Evolutionary conservation across 2,888 invertebrate species (phyloP), one percentile per base, ranked within the genome.

Genomic region (Dryobotodes eremita): DNA sequence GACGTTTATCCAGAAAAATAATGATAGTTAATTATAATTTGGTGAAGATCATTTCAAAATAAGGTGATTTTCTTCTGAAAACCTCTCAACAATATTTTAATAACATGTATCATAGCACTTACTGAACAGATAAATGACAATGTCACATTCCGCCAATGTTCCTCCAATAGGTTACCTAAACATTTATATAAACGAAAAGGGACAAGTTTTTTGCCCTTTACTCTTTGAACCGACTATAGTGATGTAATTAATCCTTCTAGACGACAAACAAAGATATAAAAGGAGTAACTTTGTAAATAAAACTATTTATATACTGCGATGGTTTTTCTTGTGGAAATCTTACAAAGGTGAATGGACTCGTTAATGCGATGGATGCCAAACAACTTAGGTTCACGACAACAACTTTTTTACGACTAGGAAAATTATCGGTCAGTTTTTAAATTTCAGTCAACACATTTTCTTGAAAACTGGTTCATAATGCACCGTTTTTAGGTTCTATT

Each of bases 211-310:
- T 68, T 76, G 50, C 8, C 20, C 48, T 36, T 48, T 10, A 48
- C 17, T 23, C 71, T 42, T 66, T 62, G 62, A 71, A 55, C 53
- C 0, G 2, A 48, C 55, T 46, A 36, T 36, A 42, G 26, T 59
- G n/a, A 59, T 70, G 36, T n/a, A n/a, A n/a, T n/a, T 61, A 71
- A 76, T 62, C 15, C 17, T 42, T 80, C 0, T 36, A n/a, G 0
- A 50, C 15, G 17, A 42, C 62, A 64, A 75, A 77, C 71, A 82
- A 69, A 71, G 23, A 55, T 31, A n/a, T 36, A 42, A 23, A 36
- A 15, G 8, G 11, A 31, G 8, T n/a, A 77, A 31, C 50, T 71
- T 65, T 15, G 4, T 36, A 17, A 79, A 55, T 55, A 62, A 69
- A 78, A 69, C n/a, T 17, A n/a, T 17, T 31, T n/a, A n/a, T 59